Evolutionary conservation across 2,113 vertebrate genomes (phyloP).

Genomic region (Engystomops pustulosus): DNA sequence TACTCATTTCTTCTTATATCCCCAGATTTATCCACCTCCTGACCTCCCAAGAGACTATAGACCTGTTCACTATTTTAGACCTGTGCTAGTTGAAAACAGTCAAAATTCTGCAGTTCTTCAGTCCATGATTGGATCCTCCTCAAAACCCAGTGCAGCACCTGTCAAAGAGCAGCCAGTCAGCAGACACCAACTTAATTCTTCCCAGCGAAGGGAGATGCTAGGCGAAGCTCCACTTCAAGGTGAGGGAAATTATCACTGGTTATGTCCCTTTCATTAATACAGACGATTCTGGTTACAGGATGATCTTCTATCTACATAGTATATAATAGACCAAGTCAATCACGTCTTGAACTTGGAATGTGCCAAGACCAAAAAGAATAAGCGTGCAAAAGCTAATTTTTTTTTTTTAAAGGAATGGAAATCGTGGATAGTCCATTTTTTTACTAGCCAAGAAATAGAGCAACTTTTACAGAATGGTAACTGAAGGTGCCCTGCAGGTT

Average conservation of each 20-base stretch:
- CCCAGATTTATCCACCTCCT: slow-evolving; percentile 85
- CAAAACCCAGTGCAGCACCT: slow-evolving; percentile 8
- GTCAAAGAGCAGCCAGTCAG: slow-evolving; percentile 65
- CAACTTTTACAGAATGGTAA: too few relatives aligned
- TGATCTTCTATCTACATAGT: too few relatives aligned
- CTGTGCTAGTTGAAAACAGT: slow-evolving; percentile 68
- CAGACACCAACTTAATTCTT: slow-evolving; percentile 82
- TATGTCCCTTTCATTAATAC: too few relatives aligned
- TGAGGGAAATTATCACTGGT: slow-evolving; percentile 52
- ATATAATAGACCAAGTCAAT: too few relatives aligned
- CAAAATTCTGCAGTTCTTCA: slow-evolving; percentile 74
- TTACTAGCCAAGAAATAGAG: too few relatives aligned
- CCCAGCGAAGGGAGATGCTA: slow-evolving; percentile 81
- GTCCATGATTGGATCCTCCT: slow-evolving; percentile 72
- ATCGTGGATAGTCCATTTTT: too few relatives aligned
- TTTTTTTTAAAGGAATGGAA: too few relatives aligned
- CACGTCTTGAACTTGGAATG: too few relatives aligned
- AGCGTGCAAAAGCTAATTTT: too few relatives aligned
- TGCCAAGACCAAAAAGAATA: too few relatives aligned
- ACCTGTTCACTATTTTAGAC: slow-evolving; percentile 84
- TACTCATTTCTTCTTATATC: neutral
- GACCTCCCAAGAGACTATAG: slow-evolving; percentile 82
- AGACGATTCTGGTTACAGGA: too few relatives aligned
- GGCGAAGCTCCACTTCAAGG: slow-evolving; percentile 83
- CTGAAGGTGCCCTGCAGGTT: too few relatives aligned